Percentiles rank a stretch among this genome's conserved stretches.
These are phyloP conservation scores for Dissostichus mawsoni DNA, from an alignment of 2,113 vertebrate species.

Conservation along the genomic window DNA sequence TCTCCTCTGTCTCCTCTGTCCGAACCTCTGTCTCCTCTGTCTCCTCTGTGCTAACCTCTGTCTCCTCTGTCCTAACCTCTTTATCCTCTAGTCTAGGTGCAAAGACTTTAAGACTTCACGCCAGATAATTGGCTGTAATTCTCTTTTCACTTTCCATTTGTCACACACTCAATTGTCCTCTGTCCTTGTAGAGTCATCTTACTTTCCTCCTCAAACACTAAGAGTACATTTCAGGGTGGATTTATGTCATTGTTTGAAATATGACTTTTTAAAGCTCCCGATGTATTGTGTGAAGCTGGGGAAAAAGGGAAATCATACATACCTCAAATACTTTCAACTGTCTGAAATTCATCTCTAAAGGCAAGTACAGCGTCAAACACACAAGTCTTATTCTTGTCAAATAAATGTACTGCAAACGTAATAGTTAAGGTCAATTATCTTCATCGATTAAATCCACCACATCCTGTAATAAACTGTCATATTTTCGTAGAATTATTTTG, in stretches of 20 bases:
- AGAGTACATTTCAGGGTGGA: neutral
- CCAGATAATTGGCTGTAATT: slow-evolving; percentile 95
- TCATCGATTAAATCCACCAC: no score
- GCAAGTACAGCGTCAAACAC: no score
- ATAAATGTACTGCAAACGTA: neutral
- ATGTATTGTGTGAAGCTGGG: neutral
- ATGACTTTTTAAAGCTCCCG: neutral
- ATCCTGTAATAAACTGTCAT: no score
- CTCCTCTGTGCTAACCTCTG: slow-evolving; percentile 63
- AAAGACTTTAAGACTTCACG: slow-evolving; percentile 86
- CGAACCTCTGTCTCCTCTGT: slow-evolving; percentile 4
- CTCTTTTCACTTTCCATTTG: slow-evolving; percentile 96
- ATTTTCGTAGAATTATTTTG: no score
- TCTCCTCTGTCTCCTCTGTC: no score
- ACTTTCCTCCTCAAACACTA: slow-evolving; percentile 63
- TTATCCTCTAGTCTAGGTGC: slow-evolving; percentile 66
- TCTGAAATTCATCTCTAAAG: no score
- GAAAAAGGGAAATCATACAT: neutral
- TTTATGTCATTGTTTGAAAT: slow-evolving; percentile 7
- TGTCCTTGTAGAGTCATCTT: slow-evolving; percentile 67
- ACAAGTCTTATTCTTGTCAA: neutral
- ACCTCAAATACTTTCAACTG: no score
- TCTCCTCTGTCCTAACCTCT: slow-evolving; percentile 38
- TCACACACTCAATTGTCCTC: slow-evolving; percentile 88
- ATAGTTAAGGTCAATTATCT: no score